Evolutionary conservation across 1,140 invertebrate genomes (phyloP), one percentile per base, ranked within the genome.

Genomic region (Drosophila elegans): DNA sequence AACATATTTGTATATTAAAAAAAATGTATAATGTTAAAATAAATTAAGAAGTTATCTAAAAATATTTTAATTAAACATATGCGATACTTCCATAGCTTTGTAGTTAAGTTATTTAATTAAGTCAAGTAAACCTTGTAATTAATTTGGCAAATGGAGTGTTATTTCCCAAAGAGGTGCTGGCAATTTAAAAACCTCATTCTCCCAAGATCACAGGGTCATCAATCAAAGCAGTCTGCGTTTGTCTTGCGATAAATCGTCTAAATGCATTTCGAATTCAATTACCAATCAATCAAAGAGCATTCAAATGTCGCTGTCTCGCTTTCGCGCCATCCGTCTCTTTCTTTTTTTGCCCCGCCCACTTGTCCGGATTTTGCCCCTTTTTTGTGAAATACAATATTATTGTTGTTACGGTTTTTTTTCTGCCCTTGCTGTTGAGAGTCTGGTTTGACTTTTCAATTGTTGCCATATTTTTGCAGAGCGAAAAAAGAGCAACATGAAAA

Each of bases 381-480:
- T 48, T 21, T 48, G 48, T 49, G 73, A 75, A 67, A 76, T 59
- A 67, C 52, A 57, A 76, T 76, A 76, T 67, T 76, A 57, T 76
- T 75, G 72, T 74, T 74, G 41, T 56, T 64, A 55, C 45, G 44
- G 9, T 21, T 21, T 21, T 7, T 32, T 64, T 75, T 56, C 74
- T 75, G 54, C 46, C 27, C 36, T 36, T 38, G 29, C 56, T 12
- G 21, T 53, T 36, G 27, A 46, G 64, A 56, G 64, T 71, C 45
- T 44, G 54, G 60, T 49, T 62, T 42, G 79, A 75, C 83, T 86
- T 88, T 86, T 72, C 74, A 75, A 82, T 88, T 88, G 78, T 82
- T 82, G 48, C 71, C 80, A 59, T 60, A 85, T 85, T 82, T 86
- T 82, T 82, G 63, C 82, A 88, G 69, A 55, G 48, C 61, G 57